Conservation (phyloP, 2,888 invertebrate species). For the Morpho deidamia region DNA sequence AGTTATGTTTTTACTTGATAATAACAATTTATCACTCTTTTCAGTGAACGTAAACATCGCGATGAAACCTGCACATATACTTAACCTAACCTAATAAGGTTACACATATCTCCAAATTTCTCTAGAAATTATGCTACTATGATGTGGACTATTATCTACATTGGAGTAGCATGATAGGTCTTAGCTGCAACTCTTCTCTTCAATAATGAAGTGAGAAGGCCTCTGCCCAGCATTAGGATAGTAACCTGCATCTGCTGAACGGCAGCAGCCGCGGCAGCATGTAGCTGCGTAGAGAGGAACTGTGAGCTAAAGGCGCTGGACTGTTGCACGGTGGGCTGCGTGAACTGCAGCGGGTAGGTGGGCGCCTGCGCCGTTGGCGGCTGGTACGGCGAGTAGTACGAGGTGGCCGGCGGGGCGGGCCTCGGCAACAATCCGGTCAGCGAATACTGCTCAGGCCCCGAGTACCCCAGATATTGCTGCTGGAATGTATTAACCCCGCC, state of each 20-base stretch:
- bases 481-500: slow-evolving; percentile 70
- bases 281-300: slow-evolving; percentile 66
- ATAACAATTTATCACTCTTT: too few relatives aligned
- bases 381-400: slow-evolving; percentile 73
- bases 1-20: too few relatives aligned
- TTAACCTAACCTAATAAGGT: too few relatives aligned
- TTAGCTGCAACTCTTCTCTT: too few relatives aligned
- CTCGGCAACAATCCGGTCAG: slow-evolving; percentile 66
- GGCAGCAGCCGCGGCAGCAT: slow-evolving; percentile 57
- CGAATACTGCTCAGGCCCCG: slow-evolving; percentile 64
- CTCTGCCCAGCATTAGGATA: too few relatives aligned
- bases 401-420: slow-evolving; percentile 66
- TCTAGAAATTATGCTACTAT: too few relatives aligned
- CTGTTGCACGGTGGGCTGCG: slow-evolving; percentile 71
- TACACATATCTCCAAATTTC: too few relatives aligned
- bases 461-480: slow-evolving; percentile 72
- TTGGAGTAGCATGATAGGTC: too few relatives aligned
- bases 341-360: slow-evolving; percentile 80
- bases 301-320: slow-evolving; percentile 70
- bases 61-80: too few relatives aligned
- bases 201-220: too few relatives aligned
- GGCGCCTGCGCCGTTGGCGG: slow-evolving; percentile 77
- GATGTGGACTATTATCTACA: too few relatives aligned
- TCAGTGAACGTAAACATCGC: too few relatives aligned
- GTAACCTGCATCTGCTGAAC: slow-evolving; percentile 72